Conservation (phyloP, 1,140 invertebrate genomes). For the Microplitis mediator region DNA sequence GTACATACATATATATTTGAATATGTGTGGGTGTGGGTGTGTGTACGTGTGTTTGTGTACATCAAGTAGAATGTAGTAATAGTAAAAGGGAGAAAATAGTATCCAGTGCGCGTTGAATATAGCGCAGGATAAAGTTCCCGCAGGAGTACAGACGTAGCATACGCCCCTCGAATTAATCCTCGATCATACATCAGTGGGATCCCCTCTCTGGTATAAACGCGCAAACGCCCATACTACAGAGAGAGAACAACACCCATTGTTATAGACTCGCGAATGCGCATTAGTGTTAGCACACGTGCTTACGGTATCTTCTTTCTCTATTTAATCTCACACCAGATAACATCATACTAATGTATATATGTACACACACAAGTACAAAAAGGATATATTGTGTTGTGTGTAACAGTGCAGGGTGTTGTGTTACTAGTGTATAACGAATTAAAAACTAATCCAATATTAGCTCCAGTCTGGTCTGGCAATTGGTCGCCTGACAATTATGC, state of each 20-base stretch:
- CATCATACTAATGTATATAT: neutral
- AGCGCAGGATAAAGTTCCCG: slow-evolving; percentile 29
- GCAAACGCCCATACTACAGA: slow-evolving; percentile 21
- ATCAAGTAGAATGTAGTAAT: neutral
- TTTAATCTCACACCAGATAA: neutral
- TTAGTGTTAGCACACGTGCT: slow-evolving; percentile 16
- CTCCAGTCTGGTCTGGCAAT: slow-evolving; percentile 33
- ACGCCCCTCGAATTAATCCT: slow-evolving; percentile 40
- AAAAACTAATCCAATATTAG: slow-evolving; percentile 53
- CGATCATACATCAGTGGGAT: slow-evolving; percentile 39
- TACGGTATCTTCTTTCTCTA: neutral
- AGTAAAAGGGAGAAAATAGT: no score
- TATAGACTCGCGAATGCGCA: slow-evolving; percentile 27
- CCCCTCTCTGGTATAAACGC: neutral
- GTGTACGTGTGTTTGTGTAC: neutral
- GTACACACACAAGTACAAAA: neutral
- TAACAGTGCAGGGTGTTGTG: neutral
- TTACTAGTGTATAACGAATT: slow-evolving; percentile 36
- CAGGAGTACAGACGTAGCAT: slow-evolving; percentile 25
- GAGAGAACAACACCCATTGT: slow-evolving; percentile 16
- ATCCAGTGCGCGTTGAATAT: neutral
- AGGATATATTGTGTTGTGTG: neutral
- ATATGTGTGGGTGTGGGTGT: no score
- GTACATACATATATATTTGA: neutral
- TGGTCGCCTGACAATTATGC: slow-evolving; percentile 32